Conservation (phyloP, 2,888 invertebrate genomes). For the Tachina fera region DNA sequence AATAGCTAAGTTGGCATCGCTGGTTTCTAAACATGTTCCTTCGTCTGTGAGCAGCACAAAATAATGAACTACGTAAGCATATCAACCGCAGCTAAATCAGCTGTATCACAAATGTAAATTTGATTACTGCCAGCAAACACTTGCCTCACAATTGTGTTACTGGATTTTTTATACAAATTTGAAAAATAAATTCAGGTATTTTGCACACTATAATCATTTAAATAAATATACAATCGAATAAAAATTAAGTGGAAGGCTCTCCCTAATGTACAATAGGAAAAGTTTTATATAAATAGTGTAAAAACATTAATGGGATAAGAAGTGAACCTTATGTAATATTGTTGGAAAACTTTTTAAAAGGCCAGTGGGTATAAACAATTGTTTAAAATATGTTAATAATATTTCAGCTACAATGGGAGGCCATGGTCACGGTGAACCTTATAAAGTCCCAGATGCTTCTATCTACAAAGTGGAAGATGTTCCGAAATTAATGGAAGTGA, state of each 20-base stretch:
- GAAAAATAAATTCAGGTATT: conserved; percentile 31
- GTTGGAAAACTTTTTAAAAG: not conserved
- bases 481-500: conserved; percentile 86
- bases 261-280: not conserved
- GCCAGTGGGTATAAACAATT: conserved; percentile 5
- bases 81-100: conserved; percentile 21
- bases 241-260: not conserved
- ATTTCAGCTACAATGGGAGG: conserved; percentile 60
- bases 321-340: conserved; percentile 50
- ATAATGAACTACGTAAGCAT: not conserved
- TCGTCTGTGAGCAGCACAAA: too few relatives aligned
- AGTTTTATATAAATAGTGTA: not conserved
- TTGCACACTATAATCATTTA: not conserved
- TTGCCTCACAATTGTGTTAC: too few relatives aligned
- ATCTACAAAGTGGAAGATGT: conserved; percentile 89
- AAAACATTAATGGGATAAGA: not conserved
- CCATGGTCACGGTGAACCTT: conserved; percentile 85
- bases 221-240: not conserved
- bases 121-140: not conserved
- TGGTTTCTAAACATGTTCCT: too few relatives aligned
- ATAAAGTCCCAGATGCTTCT: conserved; percentile 88
- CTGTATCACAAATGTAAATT: conserved; percentile 18
- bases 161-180: too few relatives aligned
- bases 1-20: too few relatives aligned
- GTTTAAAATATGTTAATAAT: not conserved